Base-by-base conservation (phyloP, 92 coral and sea anemone genomes). In the Virgularia gustaviana region DNA sequence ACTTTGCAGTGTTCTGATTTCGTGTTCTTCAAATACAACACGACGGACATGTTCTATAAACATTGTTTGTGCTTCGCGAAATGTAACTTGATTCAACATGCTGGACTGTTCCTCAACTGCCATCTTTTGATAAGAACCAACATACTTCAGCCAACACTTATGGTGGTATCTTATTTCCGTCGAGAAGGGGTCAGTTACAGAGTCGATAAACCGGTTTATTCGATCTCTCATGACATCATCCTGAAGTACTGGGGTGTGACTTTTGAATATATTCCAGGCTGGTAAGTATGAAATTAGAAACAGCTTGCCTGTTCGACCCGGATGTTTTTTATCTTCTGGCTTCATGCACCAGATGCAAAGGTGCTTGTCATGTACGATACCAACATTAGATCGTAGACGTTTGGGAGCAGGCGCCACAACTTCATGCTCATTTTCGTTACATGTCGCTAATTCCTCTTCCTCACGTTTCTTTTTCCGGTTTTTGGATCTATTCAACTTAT, bases 181-280 rank as follows among this genome's bases (percentile, higher is more conserved):
- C 19, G 65, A 59, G 20, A 59, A 59, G 41, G 65, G 65, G 42
- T 59, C 65, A 59, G 65, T 33, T 30, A 33, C 28, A 11, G 65
- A 59, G 36, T 23, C 63, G 33, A 56, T 59, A 29, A 59, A 44
- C 41, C 65, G 42, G 65, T 59, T 59, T 16, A 59, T 59, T 23
- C 42, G 39, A 8, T 59, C 65, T 59, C 65, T 30, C 65, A 59
- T 59, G 36, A 28, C 42, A 33, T 59, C 65, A 30, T 59, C 65
- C 42, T 59, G 6, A 59, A 59, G 65, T 4, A 22, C 71, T 20
- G 39, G 19, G 51, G 71, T 38, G 22, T 63, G 71, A n/a, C 53
- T 63, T 63, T 38, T 63, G 39, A 63, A 63, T n/a, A 39, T 32
- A 25, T 63, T 63, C 71, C 71, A 63, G 18, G 71, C 71, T 19